A percentile compares a stretch with the other conserved stretches of the same genome.
These are phyloP conservation scores for Chrysocyon brachyurus DNA, from an alignment of 2,797 vertebrate genomes.

Conservation along the genomic window DNA sequence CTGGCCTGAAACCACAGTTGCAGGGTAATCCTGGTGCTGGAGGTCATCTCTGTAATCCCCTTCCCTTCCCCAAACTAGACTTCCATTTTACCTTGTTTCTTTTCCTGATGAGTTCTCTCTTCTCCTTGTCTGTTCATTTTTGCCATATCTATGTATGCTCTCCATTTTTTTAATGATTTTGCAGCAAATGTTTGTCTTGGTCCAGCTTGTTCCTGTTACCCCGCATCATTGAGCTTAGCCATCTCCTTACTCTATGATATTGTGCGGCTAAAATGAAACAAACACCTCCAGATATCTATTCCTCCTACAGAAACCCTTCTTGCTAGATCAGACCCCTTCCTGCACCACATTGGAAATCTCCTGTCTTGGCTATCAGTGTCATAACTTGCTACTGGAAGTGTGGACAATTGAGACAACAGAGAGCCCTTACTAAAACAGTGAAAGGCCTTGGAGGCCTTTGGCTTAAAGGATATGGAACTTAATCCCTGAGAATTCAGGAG, in stretches of 20 bases:
- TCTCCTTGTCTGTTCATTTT: neutral
- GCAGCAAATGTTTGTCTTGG: neutral
- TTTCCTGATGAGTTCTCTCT: slow-evolving; percentile 17
- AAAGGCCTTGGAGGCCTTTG: neutral
- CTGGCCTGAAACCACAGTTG: neutral
- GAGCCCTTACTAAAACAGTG: neutral
- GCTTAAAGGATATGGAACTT: slow-evolving; percentile 22
- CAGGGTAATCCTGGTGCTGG: neutral
- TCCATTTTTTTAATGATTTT: neutral
- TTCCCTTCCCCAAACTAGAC: neutral
- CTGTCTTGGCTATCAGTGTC: neutral
- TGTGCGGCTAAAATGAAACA: slow-evolving; percentile 28
- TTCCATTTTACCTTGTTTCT: slow-evolving; percentile 12
- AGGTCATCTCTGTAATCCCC: neutral
- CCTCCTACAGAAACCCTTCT: slow-evolving; percentile 25
- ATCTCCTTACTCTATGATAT: neutral
- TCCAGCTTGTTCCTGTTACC: neutral
- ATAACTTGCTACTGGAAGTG: neutral
- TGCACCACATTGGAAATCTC: neutral
- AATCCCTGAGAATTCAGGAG: slow-evolving; percentile 19
- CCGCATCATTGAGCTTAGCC: neutral
- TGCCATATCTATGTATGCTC: neutral
- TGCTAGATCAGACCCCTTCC: neutral
- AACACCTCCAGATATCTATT: neutral
- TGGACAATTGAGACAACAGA: slow-evolving; percentile 18